Percentiles rank a stretch among this genome's conserved stretches.
These are phyloP conservation scores for Periparus ater DNA, from an alignment of 2,797 vertebrate genomes.

Conservation along the genomic window DNA sequence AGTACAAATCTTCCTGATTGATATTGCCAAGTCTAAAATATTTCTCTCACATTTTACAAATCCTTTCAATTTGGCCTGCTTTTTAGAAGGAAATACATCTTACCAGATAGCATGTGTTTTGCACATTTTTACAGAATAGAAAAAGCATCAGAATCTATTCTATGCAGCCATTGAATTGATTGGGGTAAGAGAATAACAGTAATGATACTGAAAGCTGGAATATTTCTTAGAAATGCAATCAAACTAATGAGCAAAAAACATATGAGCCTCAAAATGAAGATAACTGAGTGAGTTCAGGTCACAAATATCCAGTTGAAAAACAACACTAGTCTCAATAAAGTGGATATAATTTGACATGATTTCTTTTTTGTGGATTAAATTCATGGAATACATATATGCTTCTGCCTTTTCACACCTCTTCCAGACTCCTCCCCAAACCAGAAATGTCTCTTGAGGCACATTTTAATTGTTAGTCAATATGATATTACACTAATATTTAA, in stretches of 20 bases:
- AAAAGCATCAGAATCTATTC: neutral
- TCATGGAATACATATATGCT: rapidly evolving
- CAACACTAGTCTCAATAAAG: neutral
- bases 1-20: neutral
- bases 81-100: neutral
- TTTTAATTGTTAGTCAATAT: neutral
- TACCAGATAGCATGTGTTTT: neutral
- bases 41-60: neutral
- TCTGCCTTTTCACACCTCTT: neutral
- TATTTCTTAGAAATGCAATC: neutral
- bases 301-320: neutral
- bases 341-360: neutral
- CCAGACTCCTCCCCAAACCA: neutral
- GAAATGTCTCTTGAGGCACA: neutral
- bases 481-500: neutral
- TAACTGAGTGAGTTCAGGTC: neutral
- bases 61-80: neutral
- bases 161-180: neutral
- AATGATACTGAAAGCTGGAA: neutral
- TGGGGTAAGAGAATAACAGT: neutral
- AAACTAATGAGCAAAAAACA: neutral
- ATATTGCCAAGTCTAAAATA: neutral
- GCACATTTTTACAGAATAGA: neutral
- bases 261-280: neutral
- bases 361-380: neutral